Evolutionary conservation across 2,797 vertebrate genomes (phyloP).

Genomic region (Phataginus tricuspis): DNA sequence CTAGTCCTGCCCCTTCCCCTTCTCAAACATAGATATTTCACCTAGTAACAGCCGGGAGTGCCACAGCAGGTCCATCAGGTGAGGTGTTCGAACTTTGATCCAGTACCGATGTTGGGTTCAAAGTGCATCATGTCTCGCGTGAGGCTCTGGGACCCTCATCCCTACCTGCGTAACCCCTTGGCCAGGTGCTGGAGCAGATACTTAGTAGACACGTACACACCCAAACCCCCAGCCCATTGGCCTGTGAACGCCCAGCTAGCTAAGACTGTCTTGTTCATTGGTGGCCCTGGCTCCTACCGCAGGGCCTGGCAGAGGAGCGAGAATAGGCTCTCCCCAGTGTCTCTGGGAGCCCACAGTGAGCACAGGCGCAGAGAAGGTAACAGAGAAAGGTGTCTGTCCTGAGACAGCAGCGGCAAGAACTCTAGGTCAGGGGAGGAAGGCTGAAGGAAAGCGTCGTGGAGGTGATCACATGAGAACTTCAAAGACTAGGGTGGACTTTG

Average conservation of each 20-base stretch:
- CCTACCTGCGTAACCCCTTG: background rate
- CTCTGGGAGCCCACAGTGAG: background rate
- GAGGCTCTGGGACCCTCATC: background rate
- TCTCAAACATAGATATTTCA: background rate
- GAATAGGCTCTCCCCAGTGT: background rate
- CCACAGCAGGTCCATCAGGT: background rate
- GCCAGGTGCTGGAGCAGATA: background rate
- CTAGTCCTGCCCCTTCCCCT: background rate
- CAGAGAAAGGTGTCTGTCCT: background rate
- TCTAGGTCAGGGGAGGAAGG: background rate
- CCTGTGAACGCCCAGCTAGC: background rate
- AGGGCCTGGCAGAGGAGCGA: background rate
- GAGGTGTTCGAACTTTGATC: background rate
- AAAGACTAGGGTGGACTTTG: background rate
- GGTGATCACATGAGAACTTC: background rate
- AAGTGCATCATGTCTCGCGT: background rate
- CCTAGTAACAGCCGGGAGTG: background rate
- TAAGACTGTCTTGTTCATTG: background rate
- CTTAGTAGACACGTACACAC: background rate
- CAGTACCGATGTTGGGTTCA: background rate
- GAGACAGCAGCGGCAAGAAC: no score
- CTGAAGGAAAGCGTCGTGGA: background rate
- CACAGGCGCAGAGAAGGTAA: background rate
- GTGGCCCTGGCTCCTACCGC: background rate
- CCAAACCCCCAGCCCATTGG: background rate